Conservation (phyloP, 1,140 invertebrate genomes). For the Octopus sinensis region DNA sequence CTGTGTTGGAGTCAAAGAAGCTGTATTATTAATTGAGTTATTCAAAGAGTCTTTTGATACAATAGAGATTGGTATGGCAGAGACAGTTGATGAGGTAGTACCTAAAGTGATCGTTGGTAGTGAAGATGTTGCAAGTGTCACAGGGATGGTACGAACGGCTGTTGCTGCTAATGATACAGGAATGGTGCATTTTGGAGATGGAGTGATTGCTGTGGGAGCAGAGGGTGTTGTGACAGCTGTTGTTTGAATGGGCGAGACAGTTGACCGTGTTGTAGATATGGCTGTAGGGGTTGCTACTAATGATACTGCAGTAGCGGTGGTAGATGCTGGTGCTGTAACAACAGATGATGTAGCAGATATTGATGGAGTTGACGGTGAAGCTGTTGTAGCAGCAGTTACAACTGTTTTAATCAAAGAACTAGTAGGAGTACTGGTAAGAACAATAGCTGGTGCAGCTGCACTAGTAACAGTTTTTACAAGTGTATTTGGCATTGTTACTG, state of each 20-base stretch:
- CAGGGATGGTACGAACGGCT: background rate
- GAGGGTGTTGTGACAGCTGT: background rate
- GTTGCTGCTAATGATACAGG: background rate
- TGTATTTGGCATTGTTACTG: no score
- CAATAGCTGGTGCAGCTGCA: no score
- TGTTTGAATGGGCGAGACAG: background rate
- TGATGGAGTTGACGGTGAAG: background rate
- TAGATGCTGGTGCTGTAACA: background rate
- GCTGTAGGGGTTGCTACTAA: background rate
- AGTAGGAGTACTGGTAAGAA: no score
- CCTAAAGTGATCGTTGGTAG: background rate
- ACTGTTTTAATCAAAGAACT: no score
- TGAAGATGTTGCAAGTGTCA: constrained; percentile 1
- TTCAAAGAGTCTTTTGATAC: background rate
- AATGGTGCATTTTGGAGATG: background rate
- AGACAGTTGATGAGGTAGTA: background rate
- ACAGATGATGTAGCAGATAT: background rate
- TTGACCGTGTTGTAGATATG: background rate
- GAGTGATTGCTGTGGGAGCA: background rate
- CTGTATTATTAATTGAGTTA: background rate
- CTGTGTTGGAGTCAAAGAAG: background rate
- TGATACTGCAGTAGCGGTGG: background rate
- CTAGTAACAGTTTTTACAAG: no score
- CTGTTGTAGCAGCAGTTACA: no score
- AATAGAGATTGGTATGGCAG: background rate